Percentiles rank a stretch among this genome's conserved stretches.
Evolutionary conservation across 2,888 invertebrate genomes (phyloP).

Genomic region (Enchytraeus crypticus): DNA sequence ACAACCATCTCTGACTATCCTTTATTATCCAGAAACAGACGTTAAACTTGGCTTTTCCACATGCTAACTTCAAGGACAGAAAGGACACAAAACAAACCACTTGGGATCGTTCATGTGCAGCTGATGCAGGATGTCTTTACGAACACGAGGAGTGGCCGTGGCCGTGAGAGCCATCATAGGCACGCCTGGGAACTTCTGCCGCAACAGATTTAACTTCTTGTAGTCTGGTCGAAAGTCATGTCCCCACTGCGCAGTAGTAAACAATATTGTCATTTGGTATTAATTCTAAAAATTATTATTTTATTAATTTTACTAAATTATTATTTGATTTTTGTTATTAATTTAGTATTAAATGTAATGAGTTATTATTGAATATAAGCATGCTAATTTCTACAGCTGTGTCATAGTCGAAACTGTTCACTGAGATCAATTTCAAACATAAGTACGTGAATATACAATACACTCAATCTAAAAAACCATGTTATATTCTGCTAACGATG

Average conservation of each 20-base stretch:
- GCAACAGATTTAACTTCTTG: slow-evolving; percentile 66
- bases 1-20: too few relatives aligned
- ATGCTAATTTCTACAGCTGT: too few relatives aligned
- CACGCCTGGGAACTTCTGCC: slow-evolving; percentile 63
- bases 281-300: background rate
- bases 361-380: background rate
- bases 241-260: slow-evolving; percentile 86
- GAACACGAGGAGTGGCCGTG: slow-evolving; percentile 69
- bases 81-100: slow-evolving; percentile 38
- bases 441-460: too few relatives aligned
- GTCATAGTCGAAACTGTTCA: too few relatives aligned
- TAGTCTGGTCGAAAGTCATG: slow-evolving; percentile 65
- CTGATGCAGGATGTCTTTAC: slow-evolving; percentile 65
- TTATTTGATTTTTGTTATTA: background rate
- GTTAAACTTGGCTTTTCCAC: too few relatives aligned
- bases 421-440: too few relatives aligned
- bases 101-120: slow-evolving; percentile 52
- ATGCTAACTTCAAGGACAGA: too few relatives aligned
- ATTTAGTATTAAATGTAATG: background rate
- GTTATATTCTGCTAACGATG: too few relatives aligned
- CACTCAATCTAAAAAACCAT: too few relatives aligned
- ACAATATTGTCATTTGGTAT: too few relatives aligned
- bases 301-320: background rate
- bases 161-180: slow-evolving; percentile 80
- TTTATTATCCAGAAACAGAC: too few relatives aligned